phyloP scores from a whole-genome alignment of 2,888 invertebrate genomes.

The Galerucella calmariensis region DNA sequence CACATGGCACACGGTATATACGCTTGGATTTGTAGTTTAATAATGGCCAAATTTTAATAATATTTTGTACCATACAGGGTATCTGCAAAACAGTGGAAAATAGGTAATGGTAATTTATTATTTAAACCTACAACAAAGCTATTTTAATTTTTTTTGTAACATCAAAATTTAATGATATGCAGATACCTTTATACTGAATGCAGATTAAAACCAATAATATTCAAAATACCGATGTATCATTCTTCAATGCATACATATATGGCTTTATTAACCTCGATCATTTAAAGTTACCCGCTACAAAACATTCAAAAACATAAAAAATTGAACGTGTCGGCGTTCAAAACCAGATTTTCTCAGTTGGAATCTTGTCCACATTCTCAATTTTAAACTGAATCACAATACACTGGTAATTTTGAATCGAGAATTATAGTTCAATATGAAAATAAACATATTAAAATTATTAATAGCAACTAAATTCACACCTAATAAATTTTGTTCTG shows the following conservation, averaged over 20 bases:
- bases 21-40: too few species aligned
- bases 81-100: too few species aligned
- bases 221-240: background rate
- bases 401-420: conserved; percentile 14
- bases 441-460: conserved; percentile 26
- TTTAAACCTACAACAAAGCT: background rate
- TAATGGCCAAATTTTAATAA: too few species aligned
- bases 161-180: background rate
- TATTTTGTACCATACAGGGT: too few species aligned
- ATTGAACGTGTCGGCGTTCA: conserved; percentile 15
- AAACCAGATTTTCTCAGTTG: conserved; percentile 25
- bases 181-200: background rate
- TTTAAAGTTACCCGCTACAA: conserved; percentile 15
- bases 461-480: conserved; percentile 18
- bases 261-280: conserved; percentile 4
- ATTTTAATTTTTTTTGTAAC: background rate
- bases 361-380: conserved; percentile 23
- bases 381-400: conserved; percentile 22
- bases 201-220: conserved; percentile 3
- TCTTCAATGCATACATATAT: background rate
- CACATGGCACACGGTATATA: too few species aligned
- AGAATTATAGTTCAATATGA: conserved; percentile 19
- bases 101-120: too few species aligned
- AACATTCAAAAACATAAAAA: conserved; percentile 20
- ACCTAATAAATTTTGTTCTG: conserved; percentile 17